A percentile compares a stretch with the other conserved stretches of the same genome.
These are phyloP conservation scores for Spilogale gracilis DNA, from an alignment of 2,113 vertebrate species.

Conservation along the genomic window DNA sequence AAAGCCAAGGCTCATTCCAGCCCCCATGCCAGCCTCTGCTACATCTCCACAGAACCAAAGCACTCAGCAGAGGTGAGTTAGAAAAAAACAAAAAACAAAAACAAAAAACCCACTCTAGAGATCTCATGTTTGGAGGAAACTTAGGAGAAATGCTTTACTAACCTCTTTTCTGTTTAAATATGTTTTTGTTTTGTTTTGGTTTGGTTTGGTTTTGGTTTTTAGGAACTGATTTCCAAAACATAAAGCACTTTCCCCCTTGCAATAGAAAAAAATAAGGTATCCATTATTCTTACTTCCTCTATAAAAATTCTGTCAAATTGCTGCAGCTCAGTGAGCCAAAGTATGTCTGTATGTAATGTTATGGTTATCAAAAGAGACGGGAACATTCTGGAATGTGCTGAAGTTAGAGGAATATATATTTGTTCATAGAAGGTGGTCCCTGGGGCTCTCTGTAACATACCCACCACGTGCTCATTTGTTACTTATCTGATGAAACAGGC, in stretches of 20 bases:
- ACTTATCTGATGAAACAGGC: background rate
- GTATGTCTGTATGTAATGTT: background rate
- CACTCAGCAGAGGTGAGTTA: background rate
- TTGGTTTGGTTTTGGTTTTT: no score
- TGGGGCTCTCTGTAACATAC: background rate
- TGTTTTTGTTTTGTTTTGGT: background rate
- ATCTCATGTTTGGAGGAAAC: background rate
- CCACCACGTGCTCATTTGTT: background rate
- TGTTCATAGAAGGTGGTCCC: background rate
- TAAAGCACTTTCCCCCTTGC: background rate
- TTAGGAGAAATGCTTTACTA: background rate
- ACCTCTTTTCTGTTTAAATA: conserved; percentile 30
- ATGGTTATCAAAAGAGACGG: background rate
- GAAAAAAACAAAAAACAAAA: background rate
- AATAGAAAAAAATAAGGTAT: background rate
- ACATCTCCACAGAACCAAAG: background rate
- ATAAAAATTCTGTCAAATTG: conserved; percentile 17
- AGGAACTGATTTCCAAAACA: conserved; percentile 1
- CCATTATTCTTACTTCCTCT: background rate
- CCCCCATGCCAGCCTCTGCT: no score
- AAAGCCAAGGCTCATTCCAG: background rate
- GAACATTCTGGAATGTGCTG: background rate
- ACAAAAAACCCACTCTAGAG: background rate
- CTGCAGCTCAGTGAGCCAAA: background rate
- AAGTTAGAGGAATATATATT: background rate